These are phyloP conservation scores for Larimichthys crocea DNA, from an alignment of 2,113 vertebrate genomes.

Conservation along the genomic window DNA sequence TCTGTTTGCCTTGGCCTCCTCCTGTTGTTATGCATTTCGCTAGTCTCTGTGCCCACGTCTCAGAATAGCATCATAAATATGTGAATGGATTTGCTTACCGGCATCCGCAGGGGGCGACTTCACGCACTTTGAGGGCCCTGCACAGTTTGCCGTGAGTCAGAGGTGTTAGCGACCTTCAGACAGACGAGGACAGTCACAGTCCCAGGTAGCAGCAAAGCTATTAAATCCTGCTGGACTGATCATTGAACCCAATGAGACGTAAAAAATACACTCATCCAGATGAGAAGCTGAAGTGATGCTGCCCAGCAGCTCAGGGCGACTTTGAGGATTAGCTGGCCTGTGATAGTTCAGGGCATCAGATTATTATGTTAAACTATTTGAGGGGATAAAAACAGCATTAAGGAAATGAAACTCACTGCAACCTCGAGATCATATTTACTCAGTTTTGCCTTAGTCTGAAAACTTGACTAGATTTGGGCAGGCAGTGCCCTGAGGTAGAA, in stretches of 20 bases:
- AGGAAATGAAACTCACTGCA: constrained; percentile 17
- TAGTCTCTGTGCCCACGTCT: constrained; percentile 16
- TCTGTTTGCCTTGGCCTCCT: not conserved
- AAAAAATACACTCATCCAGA: constrained; percentile 38
- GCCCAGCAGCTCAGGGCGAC: constrained; percentile 1
- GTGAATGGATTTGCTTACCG: constrained; percentile 54
- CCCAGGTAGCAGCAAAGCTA: constrained; percentile 42
- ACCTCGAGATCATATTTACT: not conserved
- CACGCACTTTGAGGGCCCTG: constrained; percentile 17
- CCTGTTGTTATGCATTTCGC: not conserved
- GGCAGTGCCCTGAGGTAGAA: constrained; percentile 17
- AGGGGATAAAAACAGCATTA: constrained; percentile 31
- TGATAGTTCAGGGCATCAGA: constrained; percentile 20
- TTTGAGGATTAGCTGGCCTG: constrained; percentile 21
- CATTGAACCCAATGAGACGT: constrained; percentile 17
- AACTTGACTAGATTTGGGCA: constrained; percentile 29
- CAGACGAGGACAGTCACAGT: constrained; percentile 41
- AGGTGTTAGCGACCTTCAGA: constrained; percentile 37
- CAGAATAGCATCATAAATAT: constrained; percentile 61
- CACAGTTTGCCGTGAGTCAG: constrained; percentile 29
- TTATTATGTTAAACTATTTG: constrained; percentile 40
- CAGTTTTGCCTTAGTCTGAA: constrained; percentile 13
- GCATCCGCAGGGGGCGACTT: constrained; percentile 24
- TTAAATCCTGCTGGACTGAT: constrained; percentile 43
- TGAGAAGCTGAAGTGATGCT: constrained; percentile 34